Percentiles rank a stretch among this genome's conserved stretches.
Conservation (phyloP, 92 coral and sea anemone species). For the Hydrozoanthus gracilis region DNA sequence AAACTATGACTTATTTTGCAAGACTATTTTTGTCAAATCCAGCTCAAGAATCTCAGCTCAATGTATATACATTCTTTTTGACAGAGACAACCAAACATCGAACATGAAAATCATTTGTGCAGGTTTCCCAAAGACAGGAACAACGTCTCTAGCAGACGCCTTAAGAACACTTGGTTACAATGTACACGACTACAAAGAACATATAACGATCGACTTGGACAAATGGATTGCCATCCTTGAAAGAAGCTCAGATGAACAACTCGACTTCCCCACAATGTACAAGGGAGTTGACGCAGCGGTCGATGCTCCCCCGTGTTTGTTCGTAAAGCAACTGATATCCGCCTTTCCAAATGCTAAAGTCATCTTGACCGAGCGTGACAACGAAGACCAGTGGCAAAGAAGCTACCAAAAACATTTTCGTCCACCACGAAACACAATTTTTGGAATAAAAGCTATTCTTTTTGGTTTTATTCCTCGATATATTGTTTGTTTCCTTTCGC, state of each 20-base stretch:
- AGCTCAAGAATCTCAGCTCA: too few relatives aligned
- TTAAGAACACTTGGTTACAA: conserved; percentile 7
- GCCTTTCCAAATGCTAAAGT: conserved; percentile 35
- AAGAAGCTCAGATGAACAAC: not conserved
- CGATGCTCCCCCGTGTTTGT: conserved; percentile 23
- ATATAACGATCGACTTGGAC: conserved; percentile 18
- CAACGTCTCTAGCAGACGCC: conserved; percentile 29
- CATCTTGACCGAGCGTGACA: conserved; percentile 26
- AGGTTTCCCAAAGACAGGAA: conserved; percentile 32
- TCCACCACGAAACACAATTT: conserved; percentile 15
- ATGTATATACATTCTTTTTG: too few relatives aligned
- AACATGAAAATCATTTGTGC: conserved; percentile 27
- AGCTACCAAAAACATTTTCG: conserved; percentile 13
- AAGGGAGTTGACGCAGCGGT: conserved; percentile 9
- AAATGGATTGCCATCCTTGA: conserved; percentile 19
- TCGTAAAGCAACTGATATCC: not conserved
- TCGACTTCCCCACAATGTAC: conserved; percentile 21
- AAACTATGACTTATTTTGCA: too few relatives aligned
- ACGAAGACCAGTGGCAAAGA: conserved; percentile 22
- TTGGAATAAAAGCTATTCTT: conserved; percentile 9
- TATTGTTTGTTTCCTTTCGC: not conserved
- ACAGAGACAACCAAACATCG: not conserved
- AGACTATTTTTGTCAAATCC: too few relatives aligned
- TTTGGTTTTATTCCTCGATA: conserved; percentile 33
- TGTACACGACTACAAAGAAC: conserved; percentile 19